These are phyloP conservation scores for Cacoxenus indagator DNA, from an alignment of 2,888 invertebrate genomes.

Conservation along the genomic window DNA sequence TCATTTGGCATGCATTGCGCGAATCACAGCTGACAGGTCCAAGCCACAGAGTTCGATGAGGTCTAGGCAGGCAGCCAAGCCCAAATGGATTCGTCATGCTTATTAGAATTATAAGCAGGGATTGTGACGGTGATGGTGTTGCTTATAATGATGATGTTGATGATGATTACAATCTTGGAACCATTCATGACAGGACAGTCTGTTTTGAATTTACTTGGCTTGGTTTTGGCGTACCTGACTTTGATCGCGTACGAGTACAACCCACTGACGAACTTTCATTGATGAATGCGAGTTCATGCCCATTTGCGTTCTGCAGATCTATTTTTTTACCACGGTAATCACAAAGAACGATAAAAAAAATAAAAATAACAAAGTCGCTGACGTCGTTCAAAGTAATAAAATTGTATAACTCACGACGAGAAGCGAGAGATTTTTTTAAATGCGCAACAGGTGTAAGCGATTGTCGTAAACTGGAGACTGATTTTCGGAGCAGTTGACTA, in stretches of 20 bases:
- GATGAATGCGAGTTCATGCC: background rate
- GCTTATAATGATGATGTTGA: background rate
- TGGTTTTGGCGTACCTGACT: slow-evolving; percentile 12
- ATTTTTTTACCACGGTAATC: background rate
- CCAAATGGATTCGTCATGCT: background rate
- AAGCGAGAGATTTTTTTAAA: background rate
- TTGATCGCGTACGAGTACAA: slow-evolving; percentile 1
- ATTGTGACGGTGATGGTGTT: background rate
- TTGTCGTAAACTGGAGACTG: too few species aligned
- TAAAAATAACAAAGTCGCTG: background rate
- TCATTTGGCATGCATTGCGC: background rate
- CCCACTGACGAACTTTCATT: background rate
- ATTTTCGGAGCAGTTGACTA: too few species aligned
- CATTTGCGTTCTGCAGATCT: background rate
- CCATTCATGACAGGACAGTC: background rate
- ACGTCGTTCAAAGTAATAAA: too few species aligned
- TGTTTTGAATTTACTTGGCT: background rate
- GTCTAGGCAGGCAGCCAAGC: slow-evolving; percentile 2
- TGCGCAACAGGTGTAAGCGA: background rate
- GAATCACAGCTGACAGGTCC: background rate
- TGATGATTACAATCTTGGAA: background rate
- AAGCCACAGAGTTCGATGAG: background rate
- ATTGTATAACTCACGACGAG: too few species aligned
- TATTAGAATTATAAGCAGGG: slow-evolving; percentile 10
- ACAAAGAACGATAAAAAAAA: too few species aligned